Base-by-base conservation (phyloP, 2,888 invertebrate genomes). In the Clistopyga incitator region DNA sequence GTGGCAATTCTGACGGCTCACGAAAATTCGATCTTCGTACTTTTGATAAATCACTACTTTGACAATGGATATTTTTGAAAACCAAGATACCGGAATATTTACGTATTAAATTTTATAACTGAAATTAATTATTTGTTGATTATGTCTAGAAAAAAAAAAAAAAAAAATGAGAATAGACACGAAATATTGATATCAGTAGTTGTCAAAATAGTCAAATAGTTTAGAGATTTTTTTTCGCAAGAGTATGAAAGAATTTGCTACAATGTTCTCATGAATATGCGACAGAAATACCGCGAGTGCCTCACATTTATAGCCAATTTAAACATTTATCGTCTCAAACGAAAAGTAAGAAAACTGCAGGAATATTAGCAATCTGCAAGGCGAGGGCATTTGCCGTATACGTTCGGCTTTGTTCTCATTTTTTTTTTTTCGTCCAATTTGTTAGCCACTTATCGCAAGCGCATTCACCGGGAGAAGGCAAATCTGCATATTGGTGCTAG, bases 371-470 rank as follows among this genome's bases (percentile, higher is more conserved):
- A 25, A 23, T 8, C 25, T 61, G 18, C 56, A 15, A 56, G 11
- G 25, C 56, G 10, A 38, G n/a, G 15, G 18, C n/a, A 34, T 15
- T 11, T n/a, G 18, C 10, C 59, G 11, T 54, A 23, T n/a, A 15
- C 61, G 8, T 61, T 18, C 11, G n/a, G 18, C 34, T 11, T 4
- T 10, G 8, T 61, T 61, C n/a, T n/a, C n/a, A n/a, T n/a, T 29
- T 10, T 10, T 18, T 38, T 61, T 61, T 6, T 61, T 61, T 18
- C 61, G 3, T 50, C 38, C 23, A 11, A 47, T 29, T 71, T 18
- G 23, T 23, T 64, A 15, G 61, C 68, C 47, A 25, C 38, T 50
- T 64, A 18, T 38, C 23, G 23, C 75, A 13, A 42, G 34, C 13
- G 15, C 59, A 59, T 38, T 29, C 42, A 61, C 18, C 25, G 29